Evolutionary conservation across 2,888 invertebrate species (phyloP), one percentile per base, ranked within the genome.

Genomic region (Phytoseiulus persimilis): DNA sequence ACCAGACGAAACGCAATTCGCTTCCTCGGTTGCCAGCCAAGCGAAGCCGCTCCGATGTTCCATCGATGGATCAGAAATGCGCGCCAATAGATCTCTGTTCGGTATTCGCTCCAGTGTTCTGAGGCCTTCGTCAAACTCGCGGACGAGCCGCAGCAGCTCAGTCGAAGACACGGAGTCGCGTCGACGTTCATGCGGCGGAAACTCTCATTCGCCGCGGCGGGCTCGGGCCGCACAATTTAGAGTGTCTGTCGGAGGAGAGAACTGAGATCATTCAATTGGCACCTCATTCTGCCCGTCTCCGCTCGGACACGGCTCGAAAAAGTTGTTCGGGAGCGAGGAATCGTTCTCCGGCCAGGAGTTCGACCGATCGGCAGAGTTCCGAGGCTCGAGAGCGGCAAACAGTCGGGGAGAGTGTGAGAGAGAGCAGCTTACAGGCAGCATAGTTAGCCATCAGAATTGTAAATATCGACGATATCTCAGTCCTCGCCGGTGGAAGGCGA

Each of bases 401-500:
- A 28, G 18, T 46, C 23, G 65, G 65, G 65, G 23, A 65, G 65
- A 65, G 65, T 14, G 65, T 65, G 65, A 14, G 28, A 23, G 65
- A 1, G 5, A 1, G 65, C 65, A 18, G 65, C 65, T 65, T 65
- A 65, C 65, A 65, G 65, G 65, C 39, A 39, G 65, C 65, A 65
- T 65, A 28, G 23, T 65, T 65, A 65, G 65, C 65, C 2, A 65
- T 65, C 65, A 65, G 65, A 65, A 65, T 65, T 65, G 65, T 65
- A 65, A 65, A 65, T 65, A 65, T 65, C 65, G 65, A 65, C 65
- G 65, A 65, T 65, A 65, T 65, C 65, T 65, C 65, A 65, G 65
- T 65, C 65, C 5, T 65, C 65, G 65, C 18, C 14, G 2, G 28
- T 65, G 18, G 65, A 65, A 65, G 28, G 28, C 65, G 28, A 65